Conservation (phyloP, 2,888 invertebrate species). For the Prenolepis imparis region DNA sequence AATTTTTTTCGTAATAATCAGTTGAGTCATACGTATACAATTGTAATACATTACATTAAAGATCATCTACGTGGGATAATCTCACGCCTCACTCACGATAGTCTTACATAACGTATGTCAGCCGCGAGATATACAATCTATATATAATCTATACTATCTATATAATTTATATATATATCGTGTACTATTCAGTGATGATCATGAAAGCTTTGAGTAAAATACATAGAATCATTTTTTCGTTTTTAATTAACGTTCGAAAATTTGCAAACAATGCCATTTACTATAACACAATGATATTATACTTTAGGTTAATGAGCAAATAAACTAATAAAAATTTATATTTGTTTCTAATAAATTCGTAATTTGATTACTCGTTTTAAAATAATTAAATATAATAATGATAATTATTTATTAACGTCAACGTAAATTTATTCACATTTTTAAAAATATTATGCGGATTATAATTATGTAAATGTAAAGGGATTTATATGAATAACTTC, state of each 20-base stretch:
- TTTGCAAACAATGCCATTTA: conserved; percentile 49
- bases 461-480: conserved; percentile 34
- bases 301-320: neutral
- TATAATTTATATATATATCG: neutral
- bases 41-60: conserved; percentile 57
- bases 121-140: conserved; percentile 19
- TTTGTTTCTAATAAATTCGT: neutral
- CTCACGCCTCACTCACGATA: conserved; percentile 81
- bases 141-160: neutral
- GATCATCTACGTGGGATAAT: conserved; percentile 79
- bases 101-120: conserved; percentile 75
- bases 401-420: conserved; percentile 42
- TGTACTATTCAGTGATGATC: conserved; percentile 69
- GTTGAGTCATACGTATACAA: conserved; percentile 34
- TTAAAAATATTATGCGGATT: conserved; percentile 16
- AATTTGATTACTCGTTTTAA: neutral
- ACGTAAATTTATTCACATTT: conserved; percentile 52
- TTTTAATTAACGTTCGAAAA: conserved; percentile 67
- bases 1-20: conserved; percentile 7
- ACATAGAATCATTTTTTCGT: conserved; percentile 58
- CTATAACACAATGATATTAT: conserved; percentile 49
- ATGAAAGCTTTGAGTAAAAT: conserved; percentile 80
- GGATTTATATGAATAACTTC: neutral
- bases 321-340: neutral
- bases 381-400: conserved; percentile 16